Percentiles rank a stretch among this genome's conserved stretches.
phyloP scores from a whole-genome alignment of 2,797 vertebrate genomes.

The Scomberomorus guttatus region DNA sequence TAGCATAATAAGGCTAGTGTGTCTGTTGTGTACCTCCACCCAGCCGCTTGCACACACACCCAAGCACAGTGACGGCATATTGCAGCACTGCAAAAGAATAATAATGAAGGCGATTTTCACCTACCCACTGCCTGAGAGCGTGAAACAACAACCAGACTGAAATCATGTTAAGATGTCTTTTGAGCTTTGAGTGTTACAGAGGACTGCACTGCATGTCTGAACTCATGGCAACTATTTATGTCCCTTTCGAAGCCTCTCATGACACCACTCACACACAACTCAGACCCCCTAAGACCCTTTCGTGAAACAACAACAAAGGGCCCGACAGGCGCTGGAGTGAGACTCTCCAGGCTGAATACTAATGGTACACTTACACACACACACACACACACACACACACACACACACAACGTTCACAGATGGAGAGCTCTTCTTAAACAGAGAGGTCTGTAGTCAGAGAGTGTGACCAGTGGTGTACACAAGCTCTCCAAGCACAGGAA shows the following conservation, averaged over 20 bases:
- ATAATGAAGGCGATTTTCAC: conserved; percentile 50
- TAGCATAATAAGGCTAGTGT: background rate
- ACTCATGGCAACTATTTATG: conserved; percentile 69
- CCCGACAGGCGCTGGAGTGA: conserved; percentile 54
- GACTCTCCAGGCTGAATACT: conserved; percentile 76
- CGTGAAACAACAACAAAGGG: conserved; percentile 76
- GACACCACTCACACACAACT: conserved; percentile 47
- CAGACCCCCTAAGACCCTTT: conserved; percentile 58
- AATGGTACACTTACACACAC: conserved; percentile 60
- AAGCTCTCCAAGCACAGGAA: conserved; percentile 49
- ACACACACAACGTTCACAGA: conserved; percentile 37
- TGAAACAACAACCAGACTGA: conserved; percentile 73
- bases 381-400: conserved; percentile 25
- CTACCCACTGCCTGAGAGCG: conserved; percentile 70
- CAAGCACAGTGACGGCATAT: background rate
- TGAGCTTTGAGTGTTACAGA: conserved; percentile 43
- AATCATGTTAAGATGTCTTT: conserved; percentile 66
- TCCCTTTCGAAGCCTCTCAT: conserved; percentile 61
- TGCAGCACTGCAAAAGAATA: conserved; percentile 16
- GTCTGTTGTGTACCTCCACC: conserved; percentile 34
- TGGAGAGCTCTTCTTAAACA: conserved; percentile 60
- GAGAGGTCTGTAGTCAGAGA: conserved; percentile 57
- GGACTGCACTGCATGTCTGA: conserved; percentile 65
- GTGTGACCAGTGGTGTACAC: conserved; percentile 50
- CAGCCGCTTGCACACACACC: background rate